Conservation (phyloP, 2,888 invertebrate species). For the Ophraella communa region DNA sequence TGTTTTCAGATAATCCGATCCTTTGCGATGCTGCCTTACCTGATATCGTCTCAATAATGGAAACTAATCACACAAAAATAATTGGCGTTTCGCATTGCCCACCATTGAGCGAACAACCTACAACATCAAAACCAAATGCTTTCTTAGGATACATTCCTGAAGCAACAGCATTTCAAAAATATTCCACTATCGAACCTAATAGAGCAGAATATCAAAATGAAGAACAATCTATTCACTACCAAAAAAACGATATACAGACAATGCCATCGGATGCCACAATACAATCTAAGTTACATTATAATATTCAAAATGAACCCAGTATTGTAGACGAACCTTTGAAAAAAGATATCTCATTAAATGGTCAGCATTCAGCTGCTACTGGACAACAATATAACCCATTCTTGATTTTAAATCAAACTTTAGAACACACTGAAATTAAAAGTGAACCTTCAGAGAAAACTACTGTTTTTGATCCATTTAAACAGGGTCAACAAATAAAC, state of each 20-base stretch:
- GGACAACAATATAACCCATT: conserved; percentile 8
- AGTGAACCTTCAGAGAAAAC: neutral
- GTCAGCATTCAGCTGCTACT: neutral
- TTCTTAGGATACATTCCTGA: conserved; percentile 55
- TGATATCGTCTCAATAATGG: conserved; percentile 73
- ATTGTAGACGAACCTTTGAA: conserved; percentile 16
- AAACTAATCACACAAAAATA: conserved; percentile 75
- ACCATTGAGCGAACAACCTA: conserved; percentile 55
- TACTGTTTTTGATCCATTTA: conserved; percentile 40
- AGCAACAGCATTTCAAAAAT: conserved; percentile 12
- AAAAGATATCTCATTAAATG: neutral
- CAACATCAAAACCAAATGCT: conserved; percentile 54
- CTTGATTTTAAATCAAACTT: conserved; percentile 20
- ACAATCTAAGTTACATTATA: conserved; percentile 23
- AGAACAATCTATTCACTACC: conserved; percentile 1
- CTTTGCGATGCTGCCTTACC: conserved; percentile 76
- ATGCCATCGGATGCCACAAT: conserved; percentile 28
- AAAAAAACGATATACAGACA: conserved; percentile 15
- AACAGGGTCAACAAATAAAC: conserved; percentile 53
- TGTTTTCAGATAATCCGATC: conserved; percentile 77
- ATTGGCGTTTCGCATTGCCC: conserved; percentile 68
- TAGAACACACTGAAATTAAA: conserved; percentile 11
- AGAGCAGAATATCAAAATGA: conserved; percentile 20
- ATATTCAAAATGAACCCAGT: conserved; percentile 9
- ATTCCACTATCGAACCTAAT: conserved; percentile 10